Base-by-base conservation (phyloP, 2,888 invertebrate species). In the Dolichopus griseipennis region DNA sequence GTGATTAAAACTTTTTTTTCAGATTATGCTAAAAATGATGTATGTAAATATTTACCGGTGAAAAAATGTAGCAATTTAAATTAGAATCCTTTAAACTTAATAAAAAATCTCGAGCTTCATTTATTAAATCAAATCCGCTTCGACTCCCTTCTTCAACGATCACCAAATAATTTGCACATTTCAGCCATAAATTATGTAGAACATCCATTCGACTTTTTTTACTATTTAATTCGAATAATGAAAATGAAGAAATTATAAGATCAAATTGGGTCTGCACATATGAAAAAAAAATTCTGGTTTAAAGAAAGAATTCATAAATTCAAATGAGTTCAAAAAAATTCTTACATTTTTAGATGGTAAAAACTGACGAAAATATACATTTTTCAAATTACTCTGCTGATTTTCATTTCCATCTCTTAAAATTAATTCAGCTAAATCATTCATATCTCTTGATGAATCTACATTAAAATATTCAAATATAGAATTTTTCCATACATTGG, bases 401-500 rank as follows among this genome's bases (percentile, higher is more conserved):
- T 87, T 86, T 27, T 87, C 86, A 74, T 84, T 85, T 3, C 90
- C 90, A 66, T 85, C 84, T 72, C 88, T 85, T 21, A 92, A 76
- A 66, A 96, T 84, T 0, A 88, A 79, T 70, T 89, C 86, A 0
- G 93, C 88, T 12, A 97, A 77, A 73, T 94, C 90, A 74, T 91
- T 91, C 92, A 97, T 95, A 27, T 88, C 83, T 0, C 83, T 76
- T 0, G 95, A 95, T 8, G 87, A 82, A 76, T 97, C 97, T 0
- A 97, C 90, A 77, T 91, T 90, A 73, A 90, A 90, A 78, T 92
- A 92, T 81, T 97, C 96, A 75, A 84, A 87, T 41, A 96, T 84
- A 22, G 85, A 79, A 0, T 85, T 81, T 10, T 84, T 82, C 95
- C 95, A 97, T 20, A 85, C 83, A 5, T 83, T 78, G 74, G 88